These are phyloP conservation scores for Autographa pulchrina DNA, from an alignment of 2,888 invertebrate species.

Conservation along the genomic window DNA sequence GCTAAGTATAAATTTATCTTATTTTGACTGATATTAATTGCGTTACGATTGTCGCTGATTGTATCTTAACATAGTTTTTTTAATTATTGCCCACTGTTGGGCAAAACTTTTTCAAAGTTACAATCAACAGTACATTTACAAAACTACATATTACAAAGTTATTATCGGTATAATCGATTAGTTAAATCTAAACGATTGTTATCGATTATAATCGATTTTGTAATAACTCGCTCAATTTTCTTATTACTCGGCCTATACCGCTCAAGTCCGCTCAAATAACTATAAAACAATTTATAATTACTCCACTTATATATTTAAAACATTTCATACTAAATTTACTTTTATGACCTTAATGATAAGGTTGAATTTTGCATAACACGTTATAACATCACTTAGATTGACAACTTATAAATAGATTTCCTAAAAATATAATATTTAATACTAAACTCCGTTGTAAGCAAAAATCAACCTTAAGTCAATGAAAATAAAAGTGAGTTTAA, in stretches of 20 bases:
- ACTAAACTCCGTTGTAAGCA: neutral
- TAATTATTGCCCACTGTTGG: neutral
- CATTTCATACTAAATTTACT: neutral
- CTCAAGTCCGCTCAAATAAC: constrained; percentile 44
- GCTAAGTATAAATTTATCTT: constrained; percentile 18
- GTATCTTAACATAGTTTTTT: constrained; percentile 5
- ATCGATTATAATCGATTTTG: neutral
- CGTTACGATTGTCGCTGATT: constrained; percentile 21
- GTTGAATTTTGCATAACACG: neutral
- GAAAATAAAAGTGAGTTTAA: neutral
- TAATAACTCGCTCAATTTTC: constrained; percentile 40
- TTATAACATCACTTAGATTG: neutral
- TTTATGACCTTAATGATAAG: neutral
- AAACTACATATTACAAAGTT: constrained; percentile 7
- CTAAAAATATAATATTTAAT: neutral
- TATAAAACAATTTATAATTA: neutral
- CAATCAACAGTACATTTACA: constrained; percentile 3
- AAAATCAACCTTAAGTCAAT: neutral
- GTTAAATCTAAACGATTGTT: neutral
- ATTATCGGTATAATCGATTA: neutral
- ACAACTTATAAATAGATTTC: no score
- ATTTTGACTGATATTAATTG: constrained; percentile 40
- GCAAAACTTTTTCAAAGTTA: neutral
- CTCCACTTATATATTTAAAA: neutral
- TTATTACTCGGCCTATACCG: constrained; percentile 40